Evolutionary conservation across 2,888 invertebrate genomes (phyloP).

Genomic region (Uropetala carovei): DNA sequence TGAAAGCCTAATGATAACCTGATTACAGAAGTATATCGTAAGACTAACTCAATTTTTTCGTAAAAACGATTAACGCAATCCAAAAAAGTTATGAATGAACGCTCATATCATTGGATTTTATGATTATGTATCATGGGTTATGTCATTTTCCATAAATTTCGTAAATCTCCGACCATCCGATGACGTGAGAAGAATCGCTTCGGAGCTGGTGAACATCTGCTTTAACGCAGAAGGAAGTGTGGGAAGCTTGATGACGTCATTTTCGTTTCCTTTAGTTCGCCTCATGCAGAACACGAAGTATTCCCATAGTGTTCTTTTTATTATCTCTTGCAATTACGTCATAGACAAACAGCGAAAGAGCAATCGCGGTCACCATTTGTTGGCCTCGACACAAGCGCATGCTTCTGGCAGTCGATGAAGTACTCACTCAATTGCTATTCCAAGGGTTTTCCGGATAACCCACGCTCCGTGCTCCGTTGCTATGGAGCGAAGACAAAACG

Average conservation of each 20-base stretch:
- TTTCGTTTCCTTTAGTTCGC: neutral
- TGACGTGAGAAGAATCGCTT: neutral
- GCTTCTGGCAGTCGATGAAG: no score
- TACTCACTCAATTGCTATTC: no score
- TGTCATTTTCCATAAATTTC: neutral
- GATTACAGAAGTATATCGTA: no score
- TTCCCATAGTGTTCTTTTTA: conserved; percentile 35
- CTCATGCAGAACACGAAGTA: conserved; percentile 30
- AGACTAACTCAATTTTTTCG: no score
- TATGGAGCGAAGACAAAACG: neutral
- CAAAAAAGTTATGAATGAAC: neutral
- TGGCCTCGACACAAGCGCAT: neutral
- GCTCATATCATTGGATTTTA: neutral
- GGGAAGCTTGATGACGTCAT: conserved; percentile 40
- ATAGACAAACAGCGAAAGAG: neutral
- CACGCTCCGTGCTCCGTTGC: no score
- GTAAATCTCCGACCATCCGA: neutral
- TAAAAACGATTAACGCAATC: no score
- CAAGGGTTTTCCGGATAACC: no score
- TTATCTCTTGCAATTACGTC: conserved; percentile 31
- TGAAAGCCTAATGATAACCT: no score
- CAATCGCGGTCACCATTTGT: neutral
- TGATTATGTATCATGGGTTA: neutral
- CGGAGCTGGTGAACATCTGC: conserved; percentile 36
- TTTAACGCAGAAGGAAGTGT: conserved; percentile 22